Evolutionary conservation across 2,113 vertebrate genomes (phyloP).

Genomic region (Theristicus caerulescens): DNA sequence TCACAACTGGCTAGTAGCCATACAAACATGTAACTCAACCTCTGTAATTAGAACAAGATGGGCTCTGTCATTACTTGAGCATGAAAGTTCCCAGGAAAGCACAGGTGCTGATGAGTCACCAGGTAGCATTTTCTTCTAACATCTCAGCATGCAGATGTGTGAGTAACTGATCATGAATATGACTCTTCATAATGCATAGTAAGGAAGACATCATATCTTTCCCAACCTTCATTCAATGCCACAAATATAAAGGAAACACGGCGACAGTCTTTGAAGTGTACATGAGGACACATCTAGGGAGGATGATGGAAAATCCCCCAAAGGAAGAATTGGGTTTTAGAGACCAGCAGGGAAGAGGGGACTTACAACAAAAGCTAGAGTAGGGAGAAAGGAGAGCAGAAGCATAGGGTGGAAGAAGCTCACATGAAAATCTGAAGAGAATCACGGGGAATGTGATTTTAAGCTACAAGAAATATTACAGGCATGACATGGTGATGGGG

Average conservation of each 20-base stretch:
- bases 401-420: background rate
- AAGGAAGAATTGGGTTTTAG: background rate
- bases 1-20: background rate
- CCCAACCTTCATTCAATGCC: background rate
- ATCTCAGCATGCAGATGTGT: background rate
- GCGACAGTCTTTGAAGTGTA: background rate
- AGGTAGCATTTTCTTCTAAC: background rate
- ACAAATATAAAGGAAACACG: background rate
- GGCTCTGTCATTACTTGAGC: background rate
- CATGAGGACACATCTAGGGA: background rate
- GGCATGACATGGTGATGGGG: background rate
- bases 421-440: background rate
- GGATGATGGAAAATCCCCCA: background rate
- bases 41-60: background rate
- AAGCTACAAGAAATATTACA: background rate
- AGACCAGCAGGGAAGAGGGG: background rate
- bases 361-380: background rate
- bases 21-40: background rate
- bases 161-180: background rate
- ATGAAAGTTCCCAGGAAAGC: constrained; percentile 35
- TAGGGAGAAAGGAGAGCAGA: background rate
- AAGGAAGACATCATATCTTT: background rate
- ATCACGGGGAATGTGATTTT: background rate
- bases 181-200: background rate
- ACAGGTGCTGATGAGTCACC: constrained; percentile 13